Conservation (phyloP, 2,888 invertebrate genomes). For the Hydrotaea diabolus region DNA sequence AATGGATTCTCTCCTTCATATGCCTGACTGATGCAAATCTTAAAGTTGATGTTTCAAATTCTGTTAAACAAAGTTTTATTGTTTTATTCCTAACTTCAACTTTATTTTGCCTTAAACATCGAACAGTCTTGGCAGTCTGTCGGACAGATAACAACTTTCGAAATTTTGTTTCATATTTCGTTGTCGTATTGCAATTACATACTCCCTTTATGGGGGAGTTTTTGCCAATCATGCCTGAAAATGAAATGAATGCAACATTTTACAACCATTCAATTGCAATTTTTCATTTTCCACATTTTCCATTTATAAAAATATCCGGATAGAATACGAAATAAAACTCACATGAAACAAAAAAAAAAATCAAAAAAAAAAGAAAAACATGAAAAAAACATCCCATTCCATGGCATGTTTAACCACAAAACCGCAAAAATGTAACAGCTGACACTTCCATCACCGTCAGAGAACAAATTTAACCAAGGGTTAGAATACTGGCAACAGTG, state of each 20-base stretch:
- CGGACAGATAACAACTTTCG: too few species aligned
- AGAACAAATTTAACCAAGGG: conserved; percentile 29
- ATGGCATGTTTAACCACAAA: conserved; percentile 53
- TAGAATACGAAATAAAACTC: background rate
- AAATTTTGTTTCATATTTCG: too few species aligned
- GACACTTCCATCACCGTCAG: conserved; percentile 56
- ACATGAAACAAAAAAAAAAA: background rate
- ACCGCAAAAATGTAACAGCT: conserved; percentile 64
- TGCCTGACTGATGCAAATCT: too few species aligned
- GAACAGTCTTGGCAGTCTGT: too few species aligned
- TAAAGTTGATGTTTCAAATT: too few species aligned
- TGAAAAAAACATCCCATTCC: background rate
- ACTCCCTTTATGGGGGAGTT: background rate
- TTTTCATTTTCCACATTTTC: conserved; percentile 22
- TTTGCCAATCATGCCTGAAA: background rate
- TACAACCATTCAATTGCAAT: background rate
- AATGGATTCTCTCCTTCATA: too few species aligned
- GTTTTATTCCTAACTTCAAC: too few species aligned
- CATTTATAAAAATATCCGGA: background rate
- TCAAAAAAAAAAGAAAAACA: background rate
- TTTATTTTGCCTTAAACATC: too few species aligned
- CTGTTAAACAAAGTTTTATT: too few species aligned
- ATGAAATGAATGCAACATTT: conserved; percentile 15
- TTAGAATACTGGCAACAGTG: background rate
- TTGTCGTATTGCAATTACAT: too few species aligned